Evolutionary conservation across 1,140 invertebrate species (phyloP), one percentile per base, ranked within the genome.

Genomic region (Trachelipus rathkii): DNA sequence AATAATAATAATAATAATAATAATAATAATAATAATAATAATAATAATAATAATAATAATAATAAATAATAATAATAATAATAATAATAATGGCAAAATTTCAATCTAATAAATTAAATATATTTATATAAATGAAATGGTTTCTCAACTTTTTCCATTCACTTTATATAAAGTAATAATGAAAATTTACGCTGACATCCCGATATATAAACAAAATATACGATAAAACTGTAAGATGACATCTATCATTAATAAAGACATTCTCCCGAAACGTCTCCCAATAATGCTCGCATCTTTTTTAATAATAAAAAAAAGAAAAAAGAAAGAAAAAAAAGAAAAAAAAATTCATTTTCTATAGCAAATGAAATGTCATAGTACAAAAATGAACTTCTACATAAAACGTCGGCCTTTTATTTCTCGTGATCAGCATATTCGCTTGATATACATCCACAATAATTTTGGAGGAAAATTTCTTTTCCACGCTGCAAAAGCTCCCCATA

Each of bases 311-410:
- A n/a, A n/a, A n/a, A n/a, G n/a, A n/a, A n/a, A n/a, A n/a, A n/a
- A n/a, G n/a, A n/a, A n/a, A n/a, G n/a, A n/a, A n/a, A n/a, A n/a
- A n/a, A n/a, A n/a, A n/a, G n/a, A n/a, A n/a, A n/a, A n/a, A 60
- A 60, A 60, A 60, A 60, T 60, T 60, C 50, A 60, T 60, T 60
- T 60, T 60, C 50, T 60, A 60, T 60, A 60, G 50, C 50, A 60
- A 60, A 60, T 60, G 50, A 60, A 60, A 60, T 60, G 50, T 60
- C 50, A 60, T 60, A 60, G 50, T 60, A 13, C 19, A 19, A 60
- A n/a, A 60, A 60, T 60, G 50, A 60, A 60, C 50, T 60, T 15
- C 11, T 60, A 60, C 50, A 19, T 33, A 33, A 60, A 15, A 60
- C 11, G 50, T 15, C 50, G 2, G 50, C 50, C 11, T 60, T 60